A percentile compares a stretch with the other conserved stretches of the same genome.
Evolutionary conservation across 2,113 vertebrate species (phyloP).

Genomic region (Corythornis madagascariensis): DNA sequence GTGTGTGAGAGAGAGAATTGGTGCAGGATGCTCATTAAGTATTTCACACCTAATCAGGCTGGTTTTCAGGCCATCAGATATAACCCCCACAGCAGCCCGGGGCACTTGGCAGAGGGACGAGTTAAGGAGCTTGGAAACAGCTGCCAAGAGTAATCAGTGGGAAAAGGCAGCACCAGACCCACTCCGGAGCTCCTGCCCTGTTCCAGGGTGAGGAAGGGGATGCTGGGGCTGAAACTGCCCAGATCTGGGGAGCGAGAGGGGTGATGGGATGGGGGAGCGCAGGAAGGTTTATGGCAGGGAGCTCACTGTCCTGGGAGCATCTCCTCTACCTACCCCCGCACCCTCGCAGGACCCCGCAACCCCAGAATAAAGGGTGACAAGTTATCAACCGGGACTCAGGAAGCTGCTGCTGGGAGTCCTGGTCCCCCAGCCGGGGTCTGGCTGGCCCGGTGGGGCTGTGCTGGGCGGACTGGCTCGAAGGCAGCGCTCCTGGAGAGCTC

Average conservation of each 20-base stretch:
- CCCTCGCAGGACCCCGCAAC: rapidly evolving
- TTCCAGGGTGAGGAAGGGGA: not conserved
- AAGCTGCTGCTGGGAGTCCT: not conserved
- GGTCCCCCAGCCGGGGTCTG: not conserved
- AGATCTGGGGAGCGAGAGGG: not conserved
- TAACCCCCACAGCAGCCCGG: not conserved
- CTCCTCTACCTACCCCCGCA: not conserved
- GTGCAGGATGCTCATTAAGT: rapidly evolving
- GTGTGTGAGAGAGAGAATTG: not conserved
- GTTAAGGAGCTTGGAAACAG: not conserved
- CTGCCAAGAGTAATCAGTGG: not conserved
- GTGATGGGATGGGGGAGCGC: rapidly evolving
- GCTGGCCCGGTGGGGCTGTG: not conserved
- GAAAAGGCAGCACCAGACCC: not conserved
- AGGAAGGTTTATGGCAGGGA: not conserved
- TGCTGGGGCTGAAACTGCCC: not conserved
- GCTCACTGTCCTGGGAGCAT: rapidly evolving
- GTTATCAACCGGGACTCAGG: not conserved
- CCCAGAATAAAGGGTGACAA: not conserved
- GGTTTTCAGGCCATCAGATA: not conserved
- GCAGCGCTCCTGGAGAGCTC: not conserved
- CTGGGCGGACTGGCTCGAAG: not conserved
- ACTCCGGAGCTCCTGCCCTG: too few species aligned
- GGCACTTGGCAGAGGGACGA: not conserved
- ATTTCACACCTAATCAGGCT: not conserved